Conservation (phyloP, 1,140 invertebrate species). For the Drosophila ogumai region DNA sequence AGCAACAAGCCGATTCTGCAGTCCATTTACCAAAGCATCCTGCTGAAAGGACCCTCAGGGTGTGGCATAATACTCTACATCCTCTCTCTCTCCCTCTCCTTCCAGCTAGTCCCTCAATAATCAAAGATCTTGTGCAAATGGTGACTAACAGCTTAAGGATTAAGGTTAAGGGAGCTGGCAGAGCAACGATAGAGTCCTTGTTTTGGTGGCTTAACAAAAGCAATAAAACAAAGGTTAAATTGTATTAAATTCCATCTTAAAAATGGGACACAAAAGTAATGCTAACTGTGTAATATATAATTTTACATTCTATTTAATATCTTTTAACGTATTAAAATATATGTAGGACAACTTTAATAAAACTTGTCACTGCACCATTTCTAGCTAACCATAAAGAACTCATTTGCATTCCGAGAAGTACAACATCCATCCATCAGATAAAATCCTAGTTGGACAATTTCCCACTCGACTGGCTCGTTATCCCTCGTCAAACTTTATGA, state of each 20-base stretch:
- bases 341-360: not conserved
- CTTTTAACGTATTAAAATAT: not conserved
- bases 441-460: conserved; percentile 47
- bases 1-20: conserved; percentile 50
- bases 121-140: conserved; percentile 48
- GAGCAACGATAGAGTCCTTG: not conserved
- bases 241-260: not conserved
- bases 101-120: conserved; percentile 16
- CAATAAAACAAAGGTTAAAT: not conserved
- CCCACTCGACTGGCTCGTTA: conserved; percentile 53
- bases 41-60: conserved; percentile 24
- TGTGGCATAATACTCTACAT: conserved; percentile 1
- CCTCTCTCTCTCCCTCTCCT: not conserved
- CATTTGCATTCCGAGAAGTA: conserved; percentile 39
- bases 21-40: conserved; percentile 41
- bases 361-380: not conserved
- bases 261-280: not conserved
- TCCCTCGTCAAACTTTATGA: conserved; percentile 77
- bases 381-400: conserved; percentile 3
- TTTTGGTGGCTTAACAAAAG: not conserved
- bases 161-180: conserved; percentile 22
- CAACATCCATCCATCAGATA: conserved; percentile 33
- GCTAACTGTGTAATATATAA: too few relatives aligned
- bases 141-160: conserved; percentile 47
- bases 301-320: not conserved